Evolutionary conservation across 2,888 invertebrate genomes (phyloP).

Genomic region (Catocala nupta): DNA sequence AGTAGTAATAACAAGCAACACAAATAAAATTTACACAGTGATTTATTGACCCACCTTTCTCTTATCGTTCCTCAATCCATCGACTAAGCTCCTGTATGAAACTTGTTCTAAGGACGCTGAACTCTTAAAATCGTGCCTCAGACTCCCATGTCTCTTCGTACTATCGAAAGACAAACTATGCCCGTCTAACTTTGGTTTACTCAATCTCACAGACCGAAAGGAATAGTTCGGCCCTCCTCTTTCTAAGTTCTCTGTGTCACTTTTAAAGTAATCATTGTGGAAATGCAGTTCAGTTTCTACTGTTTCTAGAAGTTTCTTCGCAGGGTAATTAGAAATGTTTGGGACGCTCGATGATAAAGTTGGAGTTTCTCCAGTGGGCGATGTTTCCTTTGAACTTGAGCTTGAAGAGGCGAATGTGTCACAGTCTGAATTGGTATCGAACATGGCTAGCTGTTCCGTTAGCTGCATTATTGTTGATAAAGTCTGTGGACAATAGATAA

Average conservation of each 20-base stretch:
- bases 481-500: constrained; percentile 68
- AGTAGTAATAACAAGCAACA: no score
- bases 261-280: constrained; percentile 77
- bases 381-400: constrained; percentile 88
- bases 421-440: constrained; percentile 92
- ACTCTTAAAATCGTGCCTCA: constrained; percentile 68
- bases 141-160: constrained; percentile 64
- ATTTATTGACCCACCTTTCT: constrained; percentile 62
- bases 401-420: constrained; percentile 89
- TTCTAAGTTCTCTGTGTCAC: constrained; percentile 62
- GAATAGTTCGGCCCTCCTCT: constrained; percentile 65
- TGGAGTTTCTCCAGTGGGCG: constrained; percentile 85
- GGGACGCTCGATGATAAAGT: constrained; percentile 73
- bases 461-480: constrained; percentile 92
- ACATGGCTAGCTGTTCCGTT: constrained; percentile 91
- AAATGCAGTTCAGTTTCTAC: constrained; percentile 70
- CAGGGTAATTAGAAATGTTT: constrained; percentile 63
- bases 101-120: constrained; percentile 74
- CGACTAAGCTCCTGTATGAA: constrained; percentile 69
- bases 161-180: constrained; percentile 70
- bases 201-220: constrained; percentile 69
- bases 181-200: constrained; percentile 61
- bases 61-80: constrained; percentile 64
- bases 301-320: constrained; percentile 49
- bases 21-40: not conserved